A percentile compares a stretch with the other conserved stretches of the same genome.
Conservation (phyloP, 2,888 invertebrate genomes). For the Cantharis nigra region DNA sequence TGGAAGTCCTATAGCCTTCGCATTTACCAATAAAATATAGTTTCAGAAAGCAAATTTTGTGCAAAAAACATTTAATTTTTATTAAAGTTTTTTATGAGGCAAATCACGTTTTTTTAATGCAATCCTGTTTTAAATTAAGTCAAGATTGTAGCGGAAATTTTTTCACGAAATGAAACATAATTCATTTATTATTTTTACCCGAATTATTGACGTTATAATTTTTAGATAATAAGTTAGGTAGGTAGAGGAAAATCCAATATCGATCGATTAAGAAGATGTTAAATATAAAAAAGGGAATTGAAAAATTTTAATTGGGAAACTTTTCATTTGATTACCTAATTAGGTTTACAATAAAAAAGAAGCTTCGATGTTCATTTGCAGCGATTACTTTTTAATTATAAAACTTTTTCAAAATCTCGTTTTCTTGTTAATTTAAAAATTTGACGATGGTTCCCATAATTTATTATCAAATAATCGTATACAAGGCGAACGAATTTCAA, state of each 20-base stretch:
- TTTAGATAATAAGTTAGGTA: not conserved
- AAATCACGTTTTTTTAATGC: not conserved
- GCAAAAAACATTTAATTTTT: not conserved
- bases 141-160: not conserved
- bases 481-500: conserved; percentile 3
- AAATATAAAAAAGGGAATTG: not conserved
- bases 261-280: not conserved
- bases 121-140: not conserved
- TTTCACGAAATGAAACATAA: not conserved
- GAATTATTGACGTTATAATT: not conserved
- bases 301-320: not conserved
- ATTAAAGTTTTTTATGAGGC: not conserved
- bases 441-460: not conserved
- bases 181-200: not conserved
- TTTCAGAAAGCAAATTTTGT: not conserved
- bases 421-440: not conserved
- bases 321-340: not conserved
- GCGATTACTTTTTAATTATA: not conserved
- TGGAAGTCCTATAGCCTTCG: too few relatives aligned
- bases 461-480: not conserved
- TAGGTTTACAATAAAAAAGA: not conserved
- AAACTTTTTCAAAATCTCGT: not conserved
- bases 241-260: not conserved
- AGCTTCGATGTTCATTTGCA: not conserved
- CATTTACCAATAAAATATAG: too few relatives aligned